Evolutionary conservation across 2,113 vertebrate genomes (phyloP).

Genomic region (Eonycteris spelaea): DNA sequence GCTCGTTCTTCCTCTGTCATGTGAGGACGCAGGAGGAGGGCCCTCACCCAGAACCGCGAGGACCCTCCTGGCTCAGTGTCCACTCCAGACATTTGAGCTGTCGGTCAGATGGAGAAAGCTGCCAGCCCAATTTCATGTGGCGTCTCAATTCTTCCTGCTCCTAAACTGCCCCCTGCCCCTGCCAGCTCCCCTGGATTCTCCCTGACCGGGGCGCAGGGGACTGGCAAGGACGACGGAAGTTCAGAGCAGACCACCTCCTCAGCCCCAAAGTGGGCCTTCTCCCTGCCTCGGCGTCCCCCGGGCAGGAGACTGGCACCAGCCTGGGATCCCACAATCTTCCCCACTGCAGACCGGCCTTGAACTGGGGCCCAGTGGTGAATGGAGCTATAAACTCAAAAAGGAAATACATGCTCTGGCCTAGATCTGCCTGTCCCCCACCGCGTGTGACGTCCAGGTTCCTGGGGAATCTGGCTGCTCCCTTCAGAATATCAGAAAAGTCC

Average conservation of each 20-base stretch:
- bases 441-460: not conserved
- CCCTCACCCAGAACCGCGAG: not conserved
- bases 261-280: not conserved
- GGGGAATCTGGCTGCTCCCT: not conserved
- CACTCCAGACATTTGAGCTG: too few species aligned
- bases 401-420: rapidly evolving
- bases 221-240: not conserved
- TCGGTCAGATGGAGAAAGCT: not conserved
- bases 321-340: not conserved
- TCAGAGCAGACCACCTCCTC: not conserved
- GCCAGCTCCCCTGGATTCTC: not conserved
- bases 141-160: not conserved
- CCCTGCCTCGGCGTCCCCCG: not conserved
- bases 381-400: not conserved
- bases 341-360: not conserved
- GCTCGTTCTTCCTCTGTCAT: not conserved
- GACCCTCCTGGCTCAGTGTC: too few species aligned
- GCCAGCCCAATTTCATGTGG: rapidly evolving
- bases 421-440: too few species aligned
- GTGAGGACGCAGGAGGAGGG: not conserved
- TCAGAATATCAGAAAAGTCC: conserved; percentile 11
- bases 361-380: rapidly evolving
- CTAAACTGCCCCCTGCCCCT: too few species aligned
- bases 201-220: rapidly evolving
- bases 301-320: not conserved